These are phyloP conservation scores for Drosophila pandora DNA, from an alignment of 1,140 invertebrate species.

Conservation along the genomic window DNA sequence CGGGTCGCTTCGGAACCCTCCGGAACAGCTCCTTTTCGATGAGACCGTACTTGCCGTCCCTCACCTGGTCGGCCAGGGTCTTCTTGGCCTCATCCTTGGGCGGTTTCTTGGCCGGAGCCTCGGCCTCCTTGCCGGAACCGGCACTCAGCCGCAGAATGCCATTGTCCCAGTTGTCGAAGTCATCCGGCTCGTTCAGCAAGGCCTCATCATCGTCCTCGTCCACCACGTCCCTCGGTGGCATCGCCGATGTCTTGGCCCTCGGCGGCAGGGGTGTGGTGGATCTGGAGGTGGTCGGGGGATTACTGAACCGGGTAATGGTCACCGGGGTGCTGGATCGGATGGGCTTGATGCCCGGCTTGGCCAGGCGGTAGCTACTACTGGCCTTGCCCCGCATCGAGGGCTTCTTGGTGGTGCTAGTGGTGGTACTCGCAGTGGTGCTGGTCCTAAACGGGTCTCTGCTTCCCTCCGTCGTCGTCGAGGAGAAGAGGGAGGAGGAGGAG, in stretches of 20 bases:
- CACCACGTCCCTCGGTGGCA: background rate
- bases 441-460: background rate
- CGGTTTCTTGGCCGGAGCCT: conserved; percentile 84
- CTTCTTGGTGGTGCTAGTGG: conserved; percentile 19
- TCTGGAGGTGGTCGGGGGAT: conserved; percentile 17
- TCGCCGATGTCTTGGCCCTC: background rate
- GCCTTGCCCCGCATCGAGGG: conserved; percentile 37
- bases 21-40: conserved; percentile 93
- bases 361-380: conserved; percentile 60
- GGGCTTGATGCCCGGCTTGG: conserved; percentile 24
- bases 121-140: conserved; percentile 86
- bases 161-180: conserved; percentile 86
- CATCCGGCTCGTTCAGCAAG: conserved; percentile 74
- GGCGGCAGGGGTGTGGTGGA: conserved; percentile 5
- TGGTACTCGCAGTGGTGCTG: conserved; percentile 11
- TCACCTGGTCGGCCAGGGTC: conserved; percentile 92
- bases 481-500: conserved; percentile 27
- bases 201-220: conserved; percentile 78
- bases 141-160: conserved; percentile 88
- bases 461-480: conserved; percentile 5
- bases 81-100: conserved; percentile 90
- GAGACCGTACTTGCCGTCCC: conserved; percentile 94
- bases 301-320: conserved; percentile 1
- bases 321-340: background rate
- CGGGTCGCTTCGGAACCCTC: conserved; percentile 88